A percentile compares a stretch with the other conserved stretches of the same genome.
Conservation (phyloP, 2,113 vertebrate species). For the Cairina moschata region DNA sequence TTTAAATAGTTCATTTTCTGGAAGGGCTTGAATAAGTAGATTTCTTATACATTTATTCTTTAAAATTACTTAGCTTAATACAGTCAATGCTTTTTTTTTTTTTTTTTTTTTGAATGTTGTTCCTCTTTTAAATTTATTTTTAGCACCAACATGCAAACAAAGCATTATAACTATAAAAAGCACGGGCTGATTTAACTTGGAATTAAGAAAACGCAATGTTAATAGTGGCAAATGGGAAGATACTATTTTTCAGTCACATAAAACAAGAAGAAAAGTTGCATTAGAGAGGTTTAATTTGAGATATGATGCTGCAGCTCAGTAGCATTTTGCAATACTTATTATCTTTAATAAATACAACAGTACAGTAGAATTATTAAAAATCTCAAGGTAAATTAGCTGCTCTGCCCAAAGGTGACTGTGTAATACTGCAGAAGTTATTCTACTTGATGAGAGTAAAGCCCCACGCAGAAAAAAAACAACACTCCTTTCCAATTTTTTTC, state of each 20-base stretch:
- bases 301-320: background rate
- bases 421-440: background rate
- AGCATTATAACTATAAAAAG: background rate
- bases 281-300: background rate
- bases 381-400: background rate
- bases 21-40: constrained; percentile 19
- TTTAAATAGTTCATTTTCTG: constrained; percentile 28
- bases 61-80: constrained; percentile 33
- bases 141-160: constrained; percentile 8
- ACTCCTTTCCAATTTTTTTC: background rate
- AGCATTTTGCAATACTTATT: background rate
- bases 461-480: background rate
- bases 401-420: background rate
- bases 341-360: background rate
- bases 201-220: background rate
- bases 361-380: background rate
- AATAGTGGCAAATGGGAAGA: background rate
- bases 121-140: constrained; percentile 30
- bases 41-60: constrained; percentile 52
- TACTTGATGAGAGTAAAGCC: background rate
- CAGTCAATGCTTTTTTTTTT: background rate
- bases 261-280: background rate
- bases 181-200: background rate
- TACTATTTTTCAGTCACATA: background rate
- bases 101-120: background rate